Evolutionary conservation across 1,140 invertebrate species (phyloP), one percentile per base, ranked within the genome.

Genomic region (Drosophila seguyi): DNA sequence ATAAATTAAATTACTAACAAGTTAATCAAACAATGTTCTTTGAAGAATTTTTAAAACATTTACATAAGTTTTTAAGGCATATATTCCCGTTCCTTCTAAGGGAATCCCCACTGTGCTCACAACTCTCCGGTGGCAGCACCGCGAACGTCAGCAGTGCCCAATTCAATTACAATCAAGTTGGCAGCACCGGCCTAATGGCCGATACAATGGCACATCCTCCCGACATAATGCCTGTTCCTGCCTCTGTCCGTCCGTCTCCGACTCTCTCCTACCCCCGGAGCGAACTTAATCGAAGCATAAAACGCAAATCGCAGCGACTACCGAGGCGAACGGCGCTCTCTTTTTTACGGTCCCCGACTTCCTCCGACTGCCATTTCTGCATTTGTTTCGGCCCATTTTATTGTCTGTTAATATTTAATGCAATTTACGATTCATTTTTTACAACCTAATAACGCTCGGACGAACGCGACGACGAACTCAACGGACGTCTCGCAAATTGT

Each of bases 331-430:
- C 22, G 45, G 22, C 45, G 47, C 31, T 45, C 58, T n/a, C n/a
- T n/a, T 72, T 79, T 85, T 87, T 86, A 87, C 78, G 75, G 36
- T 41, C 75, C 52, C 11, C 13, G 14, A n/a, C 38, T 3, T 16
- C 38, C 41, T 18, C 18, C n/a, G 8, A 4, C 45, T 27, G 45
- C 45, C 25, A 47, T 16, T 27, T 60, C 58, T 87, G 79, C 83
- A 87, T 86, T 85, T 81, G 81, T 65, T 62, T 72, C 53, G 48
- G 56, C 53, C 61, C 63, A 57, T 85, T 81, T 87, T 87, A 87
- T 87, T 87, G 83, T 87, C 83, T 87, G 83, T 87, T 87, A 87
- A 87, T 87, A 87, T 87, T 87, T 87, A 87, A 87, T 87, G 83
- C 83, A 87, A 87, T 87, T 87, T 87, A 87, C 83, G 83, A 87